Evolutionary conservation across 2,113 vertebrate genomes (phyloP), one percentile per base, ranked within the genome.

Genomic region (Nerophis lumbriciformis): DNA sequence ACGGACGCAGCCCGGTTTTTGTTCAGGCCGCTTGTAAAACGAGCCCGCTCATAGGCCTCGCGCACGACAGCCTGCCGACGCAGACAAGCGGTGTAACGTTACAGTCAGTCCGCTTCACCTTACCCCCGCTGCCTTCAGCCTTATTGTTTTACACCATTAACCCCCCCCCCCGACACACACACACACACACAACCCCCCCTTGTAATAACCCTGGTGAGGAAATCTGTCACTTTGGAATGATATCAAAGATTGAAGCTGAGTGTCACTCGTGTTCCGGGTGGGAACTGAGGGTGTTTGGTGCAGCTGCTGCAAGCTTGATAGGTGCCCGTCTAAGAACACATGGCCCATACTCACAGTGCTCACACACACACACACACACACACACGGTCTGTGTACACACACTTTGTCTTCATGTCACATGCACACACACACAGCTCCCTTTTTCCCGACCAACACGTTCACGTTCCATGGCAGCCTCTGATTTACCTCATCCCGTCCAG

Each of bases 11-110:
- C 72, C 56, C 76, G 28, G 28, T 44, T 14, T 77, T 76, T 85
- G 83, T 87, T 80, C 54, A 12, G 68, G 52, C 69, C 56, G 65
- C 28, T 65, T 73, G 85, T 81, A 88, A 88, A 72, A 44, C 67
- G 85, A 87, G 86, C 83, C 75, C 39, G 78, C 76, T 85, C 61
- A 61, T 65, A 68, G 72, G 68, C 64, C 70, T 66, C 61, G 57
- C 52, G 63, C 64, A 53, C 84, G 75, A 67, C 88, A 88, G 87
- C 83, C 85, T 86, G 85, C 65, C 28, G 82, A 61, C 82, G 81
- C 79, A 73, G 65, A 76, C 75, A 61, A 5, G 21, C 1, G 60
- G 80, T 83, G 73, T 88, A 83, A 39, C 56, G 77, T 83, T 89
- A 86, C 87, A 81, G 62, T 53, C 11, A 55, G 75, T 67, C 77